A percentile compares a stretch with the other conserved stretches of the same genome.
Evolutionary conservation across 2,888 invertebrate genomes (phyloP).

Genomic region (Torymus texanus): DNA sequence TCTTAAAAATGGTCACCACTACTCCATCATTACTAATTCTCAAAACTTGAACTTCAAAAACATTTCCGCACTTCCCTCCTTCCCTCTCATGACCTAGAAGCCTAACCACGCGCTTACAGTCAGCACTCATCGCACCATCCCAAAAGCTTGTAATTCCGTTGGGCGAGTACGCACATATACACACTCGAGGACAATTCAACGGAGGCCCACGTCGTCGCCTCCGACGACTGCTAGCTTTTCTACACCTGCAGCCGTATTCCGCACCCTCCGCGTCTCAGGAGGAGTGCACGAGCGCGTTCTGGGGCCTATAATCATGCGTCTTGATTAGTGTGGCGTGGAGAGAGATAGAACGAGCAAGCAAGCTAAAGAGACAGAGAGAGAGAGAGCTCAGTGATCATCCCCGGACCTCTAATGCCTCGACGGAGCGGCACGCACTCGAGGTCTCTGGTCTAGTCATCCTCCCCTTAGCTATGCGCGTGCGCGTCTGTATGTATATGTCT

Average conservation of each 20-base stretch:
- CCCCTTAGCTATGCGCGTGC: constrained; percentile 54
- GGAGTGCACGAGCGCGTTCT: constrained; percentile 62
- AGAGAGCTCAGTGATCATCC: constrained; percentile 72
- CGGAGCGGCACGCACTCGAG: constrained; percentile 7
- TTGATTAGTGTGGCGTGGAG: constrained; percentile 72
- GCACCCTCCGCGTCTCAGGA: too few species aligned
- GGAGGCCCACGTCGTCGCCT: too few species aligned
- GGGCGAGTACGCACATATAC: background rate
- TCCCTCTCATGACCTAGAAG: too few species aligned
- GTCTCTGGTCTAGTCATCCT: constrained; percentile 15
- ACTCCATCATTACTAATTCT: too few species aligned
- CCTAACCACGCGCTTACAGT: too few species aligned
- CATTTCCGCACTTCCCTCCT: too few species aligned
- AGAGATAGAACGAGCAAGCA: constrained; percentile 36
- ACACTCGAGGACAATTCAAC: too few species aligned
- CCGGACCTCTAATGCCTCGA: constrained; percentile 69
- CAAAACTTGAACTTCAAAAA: too few species aligned
- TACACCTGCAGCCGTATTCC: background rate
- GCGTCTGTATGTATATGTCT: constrained; percentile 47
- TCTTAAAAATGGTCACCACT: too few species aligned
- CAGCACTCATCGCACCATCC: too few species aligned
- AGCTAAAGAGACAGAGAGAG: constrained; percentile 11
- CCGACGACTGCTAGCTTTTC: constrained; percentile 11
- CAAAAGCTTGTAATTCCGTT: constrained; percentile 17
- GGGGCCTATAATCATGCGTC: constrained; percentile 75